Evolutionary conservation across 2,797 vertebrate species (phyloP), one percentile per base, ranked within the genome.

Genomic region (Picus viridis): DNA sequence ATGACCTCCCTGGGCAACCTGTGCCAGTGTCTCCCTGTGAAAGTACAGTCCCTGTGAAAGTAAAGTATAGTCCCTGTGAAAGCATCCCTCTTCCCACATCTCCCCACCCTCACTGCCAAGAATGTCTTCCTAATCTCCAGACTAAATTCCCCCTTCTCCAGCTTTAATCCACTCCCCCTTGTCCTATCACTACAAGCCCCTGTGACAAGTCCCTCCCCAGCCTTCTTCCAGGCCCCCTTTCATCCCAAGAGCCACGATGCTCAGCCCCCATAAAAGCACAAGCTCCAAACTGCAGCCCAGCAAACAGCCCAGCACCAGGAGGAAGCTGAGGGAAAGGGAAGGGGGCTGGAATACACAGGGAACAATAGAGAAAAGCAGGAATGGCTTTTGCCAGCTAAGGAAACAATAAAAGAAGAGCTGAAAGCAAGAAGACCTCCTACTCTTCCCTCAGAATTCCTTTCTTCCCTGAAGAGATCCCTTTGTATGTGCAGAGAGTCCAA

Each of bases 361-460:
- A 94, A 94, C 73, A 92, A 87, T 81, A 34, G 34, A 94, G 86
- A 94, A 95, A 85, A 90, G 86, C 78, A 94, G 84, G 88, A 92
- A 94, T 89, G 90, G 80, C 67, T 94, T 61, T 62, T 83, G 63
- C 45, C 82, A 92, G 86, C 77, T 47, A 78, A 9, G 67, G 26
- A 86, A 92, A 79, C 59, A 88, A 76, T 57, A 39, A 88, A 88
- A 90, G 84, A 96, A 88, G 93, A 94, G 45, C 90, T 83, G 47
- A 88, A 89, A 86, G 93, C 34, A 81, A 94, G 94, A 93, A 53
- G 85, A 69, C 36, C 85, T 91, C 68, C 71, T 82, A 68, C 86
- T 69, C 90, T 92, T 70, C 73, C 68, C 87, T 84, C 51, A 29
- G 65, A 83, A 65, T 34, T 62, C 58, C 83, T 83, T 74, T 93